These are phyloP conservation scores for Drosophila tani DNA, from an alignment of 1,140 invertebrate species.

Conservation along the genomic window DNA sequence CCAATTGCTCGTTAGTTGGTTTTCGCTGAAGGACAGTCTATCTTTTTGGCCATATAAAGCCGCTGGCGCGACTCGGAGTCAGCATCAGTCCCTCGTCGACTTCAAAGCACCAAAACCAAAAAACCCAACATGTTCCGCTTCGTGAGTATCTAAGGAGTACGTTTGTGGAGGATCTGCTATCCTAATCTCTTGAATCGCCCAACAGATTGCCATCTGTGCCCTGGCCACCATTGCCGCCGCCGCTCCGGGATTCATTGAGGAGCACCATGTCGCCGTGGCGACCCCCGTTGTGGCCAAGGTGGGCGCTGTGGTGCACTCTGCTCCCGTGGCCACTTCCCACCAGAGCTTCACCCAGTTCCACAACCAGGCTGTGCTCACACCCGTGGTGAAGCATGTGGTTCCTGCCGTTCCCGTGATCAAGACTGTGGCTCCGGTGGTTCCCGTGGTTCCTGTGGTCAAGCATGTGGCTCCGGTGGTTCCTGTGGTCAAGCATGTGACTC, in stretches of 20 bases:
- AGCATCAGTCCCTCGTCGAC: constrained; percentile 69
- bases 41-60: constrained; percentile 65
- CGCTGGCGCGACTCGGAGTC: constrained; percentile 6
- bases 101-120: constrained; percentile 30
- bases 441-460: constrained; percentile 57
- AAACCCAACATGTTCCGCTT: constrained; percentile 71
- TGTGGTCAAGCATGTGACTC: constrained; percentile 63
- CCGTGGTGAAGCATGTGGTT: constrained; percentile 62
- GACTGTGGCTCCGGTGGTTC: constrained; percentile 67
- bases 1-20: constrained; percentile 52
- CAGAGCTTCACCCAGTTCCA: constrained; percentile 84
- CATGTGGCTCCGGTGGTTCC: constrained; percentile 48
- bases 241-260: constrained; percentile 70
- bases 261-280: constrained; percentile 62
- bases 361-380: constrained; percentile 66
- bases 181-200: background rate
- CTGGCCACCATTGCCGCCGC: constrained; percentile 65
- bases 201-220: constrained; percentile 68
- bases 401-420: constrained; percentile 70
- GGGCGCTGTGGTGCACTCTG: constrained; percentile 60
- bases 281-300: constrained; percentile 64
- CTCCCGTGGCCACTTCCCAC: constrained; percentile 85
- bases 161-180: background rate
- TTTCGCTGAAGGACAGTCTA: constrained; percentile 66
- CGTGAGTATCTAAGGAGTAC: constrained; percentile 47